Conservation (phyloP, 2,797 vertebrate species). For the Chelon auratus region DNA sequence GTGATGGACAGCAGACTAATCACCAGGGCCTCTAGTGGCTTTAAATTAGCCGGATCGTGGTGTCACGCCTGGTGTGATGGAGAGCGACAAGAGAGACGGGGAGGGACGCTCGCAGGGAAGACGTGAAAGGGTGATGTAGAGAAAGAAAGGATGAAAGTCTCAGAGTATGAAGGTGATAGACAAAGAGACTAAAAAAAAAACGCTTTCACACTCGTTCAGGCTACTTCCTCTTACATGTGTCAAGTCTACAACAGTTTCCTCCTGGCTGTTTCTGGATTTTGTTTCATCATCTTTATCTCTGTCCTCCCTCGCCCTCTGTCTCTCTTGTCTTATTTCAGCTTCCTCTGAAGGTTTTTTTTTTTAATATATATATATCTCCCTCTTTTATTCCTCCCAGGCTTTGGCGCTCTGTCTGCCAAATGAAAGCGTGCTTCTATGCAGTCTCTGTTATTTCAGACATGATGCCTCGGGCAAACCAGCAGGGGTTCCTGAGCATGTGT, state of each 20-base stretch:
- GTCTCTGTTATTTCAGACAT: slow-evolving; percentile 40
- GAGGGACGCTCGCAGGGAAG: slow-evolving; percentile 24
- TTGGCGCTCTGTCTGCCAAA: slow-evolving; percentile 47
- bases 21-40: slow-evolving; percentile 60
- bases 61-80: slow-evolving; percentile 59
- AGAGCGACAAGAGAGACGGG: slow-evolving; percentile 17
- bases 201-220: not conserved
- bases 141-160: not conserved
- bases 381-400: slow-evolving; percentile 40
- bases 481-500: slow-evolving; percentile 71
- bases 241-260: slow-evolving; percentile 18
- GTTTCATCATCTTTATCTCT: slow-evolving; percentile 34
- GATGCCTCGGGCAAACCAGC: slow-evolving; percentile 53
- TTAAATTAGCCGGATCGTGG: slow-evolving; percentile 70
- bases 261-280: slow-evolving; percentile 38
- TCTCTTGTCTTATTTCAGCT: slow-evolving; percentile 45
- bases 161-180: not conserved
- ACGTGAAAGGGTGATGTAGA: slow-evolving; percentile 16
- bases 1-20: slow-evolving; percentile 80
- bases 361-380: slow-evolving; percentile 10
- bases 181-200: not conserved
- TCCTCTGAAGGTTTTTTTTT: slow-evolving; percentile 17
- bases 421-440: slow-evolving; percentile 46
- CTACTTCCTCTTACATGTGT: not conserved
- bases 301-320: slow-evolving; percentile 39